These are phyloP conservation scores for Petaurus breviceps DNA, from an alignment of 2,113 vertebrate species.

Conservation along the genomic window DNA sequence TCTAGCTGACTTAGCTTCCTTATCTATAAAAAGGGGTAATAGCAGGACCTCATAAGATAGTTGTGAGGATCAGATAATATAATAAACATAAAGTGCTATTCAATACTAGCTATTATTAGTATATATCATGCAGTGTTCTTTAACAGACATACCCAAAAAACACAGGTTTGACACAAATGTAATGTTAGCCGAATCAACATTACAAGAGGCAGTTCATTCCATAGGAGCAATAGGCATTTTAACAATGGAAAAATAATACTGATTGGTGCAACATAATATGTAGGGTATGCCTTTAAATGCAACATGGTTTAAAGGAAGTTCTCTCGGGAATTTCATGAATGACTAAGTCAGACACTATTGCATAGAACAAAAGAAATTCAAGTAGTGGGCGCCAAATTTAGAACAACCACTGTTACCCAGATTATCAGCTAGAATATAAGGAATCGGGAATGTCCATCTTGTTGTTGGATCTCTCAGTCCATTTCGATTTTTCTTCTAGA, in stretches of 20 bases:
- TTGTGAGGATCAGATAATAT: neutral
- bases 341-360: neutral
- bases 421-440: constrained; percentile 92
- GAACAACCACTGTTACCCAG: constrained; percentile 84
- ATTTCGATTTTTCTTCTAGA: constrained; percentile 83
- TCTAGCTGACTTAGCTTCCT: neutral
- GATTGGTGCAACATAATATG: neutral
- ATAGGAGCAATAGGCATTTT: neutral
- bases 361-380: neutral
- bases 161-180: neutral
- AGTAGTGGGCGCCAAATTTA: neutral
- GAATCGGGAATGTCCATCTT: constrained; percentile 92
- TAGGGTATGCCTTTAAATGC: neutral
- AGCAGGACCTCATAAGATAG: neutral
- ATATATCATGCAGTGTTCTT: neutral
- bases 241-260: neutral
- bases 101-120: neutral
- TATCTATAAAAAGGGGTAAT: neutral
- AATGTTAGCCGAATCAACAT: neutral
- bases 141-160: neutral
- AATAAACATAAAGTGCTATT: neutral
- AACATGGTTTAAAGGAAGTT: neutral
- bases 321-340: neutral
- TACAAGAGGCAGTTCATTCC: neutral
- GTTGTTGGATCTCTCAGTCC: constrained; percentile 82